Conservation (phyloP, 1,140 invertebrate genomes). For the Hetaerina americana region DNA sequence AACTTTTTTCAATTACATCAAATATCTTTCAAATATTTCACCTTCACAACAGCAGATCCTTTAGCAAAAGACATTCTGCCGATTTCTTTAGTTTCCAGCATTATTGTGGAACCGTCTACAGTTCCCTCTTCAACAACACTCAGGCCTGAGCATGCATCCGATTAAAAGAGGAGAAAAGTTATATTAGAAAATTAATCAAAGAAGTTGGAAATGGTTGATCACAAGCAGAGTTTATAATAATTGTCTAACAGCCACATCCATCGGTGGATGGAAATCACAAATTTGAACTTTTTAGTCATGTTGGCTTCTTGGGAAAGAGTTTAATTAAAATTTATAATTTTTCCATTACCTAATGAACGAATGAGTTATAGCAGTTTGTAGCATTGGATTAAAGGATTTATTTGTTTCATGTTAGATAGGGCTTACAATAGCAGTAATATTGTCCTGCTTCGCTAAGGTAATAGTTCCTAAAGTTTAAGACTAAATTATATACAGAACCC, state of each 20-base stretch:
- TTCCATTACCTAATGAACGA: too few relatives aligned
- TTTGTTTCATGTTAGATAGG: too few relatives aligned
- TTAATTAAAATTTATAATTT: background rate
- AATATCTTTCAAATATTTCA: conserved; percentile 19
- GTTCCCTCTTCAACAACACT: conserved; percentile 42
- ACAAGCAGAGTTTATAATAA: background rate
- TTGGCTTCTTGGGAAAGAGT: background rate
- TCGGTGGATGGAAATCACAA: too few relatives aligned
- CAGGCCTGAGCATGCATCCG: conserved; percentile 25
- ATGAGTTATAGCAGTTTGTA: too few relatives aligned
- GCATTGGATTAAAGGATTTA: too few relatives aligned
- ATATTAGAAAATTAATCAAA: background rate
- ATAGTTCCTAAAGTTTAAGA: background rate
- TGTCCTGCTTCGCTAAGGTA: background rate
- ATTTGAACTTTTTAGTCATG: background rate
- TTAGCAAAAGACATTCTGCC: conserved; percentile 37
- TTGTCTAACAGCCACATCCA: background rate
- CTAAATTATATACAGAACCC: background rate
- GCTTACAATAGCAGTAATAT: too few relatives aligned
- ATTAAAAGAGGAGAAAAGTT: background rate
- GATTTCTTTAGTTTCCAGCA: conserved; percentile 33
- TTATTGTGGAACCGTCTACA: conserved; percentile 24
- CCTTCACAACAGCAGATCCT: conserved; percentile 35
- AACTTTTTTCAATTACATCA: background rate
- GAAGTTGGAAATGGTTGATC: background rate